Evolutionary conservation across 2,888 invertebrate species (phyloP).

Genomic region (Drosophila parthenogenetica): DNA sequence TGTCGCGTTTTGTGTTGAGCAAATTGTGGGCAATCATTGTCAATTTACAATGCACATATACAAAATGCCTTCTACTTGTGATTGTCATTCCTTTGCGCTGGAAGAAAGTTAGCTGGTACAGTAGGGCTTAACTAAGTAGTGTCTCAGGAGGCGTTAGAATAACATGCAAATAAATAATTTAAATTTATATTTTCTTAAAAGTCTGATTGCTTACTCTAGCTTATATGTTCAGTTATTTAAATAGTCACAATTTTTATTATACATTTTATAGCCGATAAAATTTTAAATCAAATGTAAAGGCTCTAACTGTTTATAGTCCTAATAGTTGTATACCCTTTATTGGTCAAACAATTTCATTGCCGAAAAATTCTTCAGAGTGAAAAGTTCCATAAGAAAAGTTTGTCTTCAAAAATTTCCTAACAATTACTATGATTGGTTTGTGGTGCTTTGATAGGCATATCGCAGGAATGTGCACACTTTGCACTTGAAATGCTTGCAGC

Average conservation of each 20-base stretch:
- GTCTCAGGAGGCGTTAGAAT: background rate
- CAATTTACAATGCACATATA: constrained; percentile 74
- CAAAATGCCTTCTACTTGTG: constrained; percentile 59
- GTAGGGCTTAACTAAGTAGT: constrained; percentile 23
- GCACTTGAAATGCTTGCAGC: background rate
- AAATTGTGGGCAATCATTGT: constrained; percentile 80
- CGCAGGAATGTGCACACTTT: background rate
- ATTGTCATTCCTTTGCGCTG: constrained; percentile 30
- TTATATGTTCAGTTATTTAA: no score
- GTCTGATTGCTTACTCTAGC: no score
- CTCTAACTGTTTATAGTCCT: no score
- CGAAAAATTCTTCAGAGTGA: no score
- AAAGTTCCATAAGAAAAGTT: no score
- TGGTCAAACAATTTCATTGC: no score
- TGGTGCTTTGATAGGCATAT: background rate
- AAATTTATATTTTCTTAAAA: no score
- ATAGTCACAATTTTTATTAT: no score
- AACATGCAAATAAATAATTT: no score
- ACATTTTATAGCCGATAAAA: no score
- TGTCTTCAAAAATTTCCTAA: background rate
- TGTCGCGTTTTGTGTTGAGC: constrained; percentile 61
- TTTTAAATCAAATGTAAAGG: no score
- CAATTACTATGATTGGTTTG: background rate
- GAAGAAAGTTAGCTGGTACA: constrained; percentile 56
- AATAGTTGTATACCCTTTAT: no score